Evolutionary conservation across 2,797 vertebrate species (phyloP), one percentile per base, ranked within the genome.

Genomic region (Neosilurus mollespiculum): DNA sequence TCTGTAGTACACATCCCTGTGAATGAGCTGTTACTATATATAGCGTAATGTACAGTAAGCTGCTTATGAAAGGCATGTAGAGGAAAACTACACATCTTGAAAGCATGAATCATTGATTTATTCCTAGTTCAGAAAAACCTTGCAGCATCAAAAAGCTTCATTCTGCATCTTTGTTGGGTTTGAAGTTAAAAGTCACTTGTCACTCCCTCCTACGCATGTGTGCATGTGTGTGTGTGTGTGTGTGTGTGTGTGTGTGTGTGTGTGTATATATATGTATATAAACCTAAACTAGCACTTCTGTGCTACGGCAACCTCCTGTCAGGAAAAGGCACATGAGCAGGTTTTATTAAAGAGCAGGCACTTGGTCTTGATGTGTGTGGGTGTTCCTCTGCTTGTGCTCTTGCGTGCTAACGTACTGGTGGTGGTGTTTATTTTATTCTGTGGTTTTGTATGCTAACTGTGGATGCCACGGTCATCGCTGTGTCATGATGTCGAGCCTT

Each of bases 401-500:
- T 53, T 2, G 15, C 26, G 16, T 65, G n/a, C 18, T 53, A 30
- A 65, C 26, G 61, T 78, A n/a, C 49, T 61, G 51, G 15, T 12
- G 16, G 20, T 49, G 3, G 49, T 73, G 4, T 72, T 26, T 73
- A 10, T 62, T 61, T 61, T n/a, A 4, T 58, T 58, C 5, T 16
- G 26, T 58, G 53, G 56, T 30, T 58, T 5, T 75, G 53, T 75
- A 24, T 54, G 49, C 49, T 71, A 54, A 73, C 24, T 15, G 6
- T 37, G 20, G 30, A n/a, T 43, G 34, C 61, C 73, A 61, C 56
- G 22, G 30, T 61, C 56, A 43, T 43, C 11, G 2, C 20, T 9
- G 56, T 37, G 34, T 56, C 34, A 18, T 54, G 58, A 54, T 54
- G 24, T 37, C 26, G 72, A 84, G 70, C 75, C 69, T 56, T 69